Conservation (phyloP, 1,140 invertebrate species). For the Dendroctonus ponderosae region DNA sequence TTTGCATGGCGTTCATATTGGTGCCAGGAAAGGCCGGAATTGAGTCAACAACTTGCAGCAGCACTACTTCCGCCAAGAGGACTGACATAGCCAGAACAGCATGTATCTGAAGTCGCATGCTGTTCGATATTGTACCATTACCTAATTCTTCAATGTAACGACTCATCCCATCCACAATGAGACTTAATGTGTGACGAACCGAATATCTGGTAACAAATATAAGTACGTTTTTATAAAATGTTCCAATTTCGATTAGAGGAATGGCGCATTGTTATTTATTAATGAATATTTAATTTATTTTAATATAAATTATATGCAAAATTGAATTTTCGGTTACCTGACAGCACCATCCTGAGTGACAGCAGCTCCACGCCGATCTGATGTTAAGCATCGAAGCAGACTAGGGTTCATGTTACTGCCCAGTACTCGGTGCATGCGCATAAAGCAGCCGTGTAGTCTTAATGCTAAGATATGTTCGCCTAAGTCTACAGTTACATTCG, state of each 20-base stretch:
- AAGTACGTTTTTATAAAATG: too few relatives aligned
- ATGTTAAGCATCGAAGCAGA: constrained; percentile 15
- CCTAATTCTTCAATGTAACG: constrained; percentile 40
- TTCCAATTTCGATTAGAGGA: too few relatives aligned
- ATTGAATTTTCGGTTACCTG: constrained; percentile 20
- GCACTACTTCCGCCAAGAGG: constrained; percentile 44
- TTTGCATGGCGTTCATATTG: constrained; percentile 44
- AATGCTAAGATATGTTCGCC: constrained; percentile 43
- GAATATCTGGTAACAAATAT: constrained; percentile 34
- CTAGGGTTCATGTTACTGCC: constrained; percentile 30
- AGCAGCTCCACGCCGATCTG: constrained; percentile 35
- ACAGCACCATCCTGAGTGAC: constrained; percentile 43
- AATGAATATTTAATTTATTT: too few relatives aligned
- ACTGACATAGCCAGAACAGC: constrained; percentile 43
- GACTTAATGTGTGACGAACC: constrained; percentile 48
- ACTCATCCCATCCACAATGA: constrained; percentile 47
- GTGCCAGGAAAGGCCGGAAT: constrained; percentile 44
- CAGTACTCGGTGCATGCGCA: constrained; percentile 40
- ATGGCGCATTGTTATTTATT: too few relatives aligned
- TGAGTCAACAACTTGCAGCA: constrained; percentile 47
- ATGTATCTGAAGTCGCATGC: constrained; percentile 38
- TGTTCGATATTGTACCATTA: constrained; percentile 23
- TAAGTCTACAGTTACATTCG: constrained; percentile 34
- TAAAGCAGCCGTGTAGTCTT: constrained; percentile 40
- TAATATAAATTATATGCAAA: not conserved